Base-by-base conservation (phyloP, 2,113 vertebrate species). In the Gambusia affinis region DNA sequence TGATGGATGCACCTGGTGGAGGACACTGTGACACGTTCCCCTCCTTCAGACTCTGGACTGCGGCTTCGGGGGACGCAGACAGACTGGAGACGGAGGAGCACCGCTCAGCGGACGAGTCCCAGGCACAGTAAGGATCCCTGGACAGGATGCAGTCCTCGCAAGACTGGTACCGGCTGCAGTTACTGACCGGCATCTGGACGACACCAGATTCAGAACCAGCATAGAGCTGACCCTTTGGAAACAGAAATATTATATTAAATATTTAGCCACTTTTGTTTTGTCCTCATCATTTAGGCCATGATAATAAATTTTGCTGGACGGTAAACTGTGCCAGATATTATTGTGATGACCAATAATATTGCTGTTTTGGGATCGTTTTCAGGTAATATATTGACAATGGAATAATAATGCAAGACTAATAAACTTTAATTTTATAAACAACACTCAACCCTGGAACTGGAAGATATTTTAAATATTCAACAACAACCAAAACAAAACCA, bases 61-160 rank as follows among this genome's bases (percentile, higher is more conserved):
- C 81, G 27, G n/a, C 4, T 0, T 62, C 24, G 37, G 76, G 27
- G 4, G 1, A 27, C 2, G n/a, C 19, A 0, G 71, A 6, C 1
- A 57, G 62, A 24, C 33, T 57, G 60, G 42, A 1, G 69, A 90
- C 73, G 0, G 31, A 72, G 39, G 91, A 73, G 70, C 96, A 95
- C 0, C 3, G 14, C 0, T n/a, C 0, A 1, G 76, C 3, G 2
- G 67, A 7, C 7, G 33, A 60, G 64, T 92, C 83, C 95, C 95
- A 95, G 0, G 84, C 91, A 0, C 95, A 95, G 88, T 94, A 95
- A 0, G 95, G 96, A 67, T 95, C 95, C 65, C 94, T 83, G 4
- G 95, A 92, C 80, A 96, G 71, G 77, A 96, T 8, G 17, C 95
- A 96, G 83, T 95, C 94, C 72, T 80, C 70, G 82, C 95, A 95